These are phyloP conservation scores for Lysandra coridon DNA, from an alignment of 2,888 invertebrate genomes.

Conservation along the genomic window DNA sequence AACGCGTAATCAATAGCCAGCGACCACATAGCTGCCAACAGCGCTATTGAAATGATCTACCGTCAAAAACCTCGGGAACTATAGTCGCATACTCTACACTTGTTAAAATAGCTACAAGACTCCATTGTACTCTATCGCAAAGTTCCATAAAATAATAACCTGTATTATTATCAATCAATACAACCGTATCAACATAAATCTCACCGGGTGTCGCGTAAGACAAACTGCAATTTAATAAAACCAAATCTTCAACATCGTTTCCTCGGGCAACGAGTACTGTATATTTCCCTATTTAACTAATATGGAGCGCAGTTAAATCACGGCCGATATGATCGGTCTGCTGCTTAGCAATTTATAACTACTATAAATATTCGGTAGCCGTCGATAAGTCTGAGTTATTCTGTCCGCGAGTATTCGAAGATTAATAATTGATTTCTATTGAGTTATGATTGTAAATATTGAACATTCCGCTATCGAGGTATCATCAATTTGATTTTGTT, in stretches of 20 bases:
- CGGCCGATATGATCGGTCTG: conserved; percentile 25
- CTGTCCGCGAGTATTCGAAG: conserved; percentile 21
- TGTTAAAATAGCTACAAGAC: not conserved
- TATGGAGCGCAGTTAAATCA: conserved; percentile 30
- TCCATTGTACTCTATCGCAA: not conserved
- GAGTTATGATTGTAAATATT: conserved; percentile 31
- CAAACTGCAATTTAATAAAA: conserved; percentile 24
- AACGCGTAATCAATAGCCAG: too few relatives aligned
- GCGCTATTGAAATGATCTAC: too few relatives aligned
- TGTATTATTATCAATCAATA: not conserved
- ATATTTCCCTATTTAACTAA: conserved; percentile 32
- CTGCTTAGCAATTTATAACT: conserved; percentile 28
- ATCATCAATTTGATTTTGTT: conserved; percentile 11
- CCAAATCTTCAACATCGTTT: conserved; percentile 20
- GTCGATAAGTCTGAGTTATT: conserved; percentile 31
- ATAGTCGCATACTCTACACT: not conserved
- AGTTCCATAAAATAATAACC: not conserved
- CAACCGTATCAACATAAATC: not conserved
- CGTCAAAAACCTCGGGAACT: too few relatives aligned
- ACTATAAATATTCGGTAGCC: conserved; percentile 31
- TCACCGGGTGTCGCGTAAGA: not conserved
- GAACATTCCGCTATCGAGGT: conserved; percentile 13
- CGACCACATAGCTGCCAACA: too few relatives aligned
- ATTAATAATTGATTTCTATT: conserved; percentile 30
- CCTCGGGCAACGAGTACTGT: conserved; percentile 13